These are phyloP conservation scores for Meteorus cinctellus DNA, from an alignment of 2,888 invertebrate genomes.

Conservation along the genomic window DNA sequence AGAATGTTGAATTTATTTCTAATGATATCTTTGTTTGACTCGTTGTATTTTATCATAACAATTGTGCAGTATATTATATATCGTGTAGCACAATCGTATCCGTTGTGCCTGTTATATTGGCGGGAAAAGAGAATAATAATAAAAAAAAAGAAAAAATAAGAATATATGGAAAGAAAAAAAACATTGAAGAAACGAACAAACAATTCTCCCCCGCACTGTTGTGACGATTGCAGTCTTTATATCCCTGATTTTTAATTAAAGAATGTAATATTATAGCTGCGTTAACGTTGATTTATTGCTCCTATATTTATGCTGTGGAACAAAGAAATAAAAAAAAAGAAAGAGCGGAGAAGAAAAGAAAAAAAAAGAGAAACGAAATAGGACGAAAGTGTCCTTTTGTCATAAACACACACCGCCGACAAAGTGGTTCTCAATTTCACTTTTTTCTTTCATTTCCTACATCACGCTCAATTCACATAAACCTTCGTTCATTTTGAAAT, in stretches of 20 bases:
- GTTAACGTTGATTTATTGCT: constrained; percentile 62
- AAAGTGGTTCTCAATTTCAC: constrained; percentile 52
- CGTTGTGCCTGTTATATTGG: constrained; percentile 59
- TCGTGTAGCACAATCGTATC: constrained; percentile 53
- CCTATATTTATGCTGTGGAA: constrained; percentile 49
- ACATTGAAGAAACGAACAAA: constrained; percentile 28
- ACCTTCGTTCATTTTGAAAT: constrained; percentile 14
- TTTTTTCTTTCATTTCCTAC: neutral
- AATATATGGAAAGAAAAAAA: constrained; percentile 21
- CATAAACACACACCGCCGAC: constrained; percentile 47
- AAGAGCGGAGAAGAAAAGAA: neutral
- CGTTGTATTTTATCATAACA: constrained; percentile 35
- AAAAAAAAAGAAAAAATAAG: neutral
- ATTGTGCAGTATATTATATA: constrained; percentile 23
- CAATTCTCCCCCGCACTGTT: constrained; percentile 49
- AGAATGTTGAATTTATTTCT: constrained; percentile 46
- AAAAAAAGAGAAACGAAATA: constrained; percentile 41
- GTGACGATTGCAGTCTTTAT: constrained; percentile 60
- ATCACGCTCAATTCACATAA: neutral
- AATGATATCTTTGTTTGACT: constrained; percentile 41
- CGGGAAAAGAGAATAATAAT: neutral
- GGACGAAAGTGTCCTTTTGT: constrained; percentile 50
- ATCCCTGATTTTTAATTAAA: constrained; percentile 65
- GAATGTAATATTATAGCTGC: constrained; percentile 64
- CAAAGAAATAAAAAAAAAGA: constrained; percentile 30